phyloP scores from a whole-genome alignment of 2,888 invertebrate genomes.

The Gibbula magus region DNA sequence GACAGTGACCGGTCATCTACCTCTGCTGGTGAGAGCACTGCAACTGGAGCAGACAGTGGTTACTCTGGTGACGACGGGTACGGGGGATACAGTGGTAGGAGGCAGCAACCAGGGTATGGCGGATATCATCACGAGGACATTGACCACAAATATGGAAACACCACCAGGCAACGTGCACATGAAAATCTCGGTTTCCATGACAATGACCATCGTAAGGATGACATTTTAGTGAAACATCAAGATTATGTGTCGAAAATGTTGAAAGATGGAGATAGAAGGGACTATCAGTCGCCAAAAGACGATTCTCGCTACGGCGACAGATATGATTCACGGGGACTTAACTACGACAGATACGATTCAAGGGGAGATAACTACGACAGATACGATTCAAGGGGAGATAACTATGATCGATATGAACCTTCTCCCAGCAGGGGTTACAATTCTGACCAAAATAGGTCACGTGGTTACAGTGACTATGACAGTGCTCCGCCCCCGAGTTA shows the following conservation, averaged over 20 bases:
- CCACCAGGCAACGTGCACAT: background rate
- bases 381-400: background rate
- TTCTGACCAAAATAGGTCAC: background rate
- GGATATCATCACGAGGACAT: background rate
- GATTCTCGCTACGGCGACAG: background rate
- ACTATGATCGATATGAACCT: background rate
- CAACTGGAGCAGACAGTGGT: constrained; percentile 41
- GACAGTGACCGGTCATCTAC: constrained; percentile 44
- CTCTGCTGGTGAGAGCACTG: constrained; percentile 35
- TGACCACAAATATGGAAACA: background rate
- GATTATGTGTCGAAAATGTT: constrained; percentile 47
- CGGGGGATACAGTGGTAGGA: constrained; percentile 28
- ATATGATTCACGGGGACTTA: background rate
- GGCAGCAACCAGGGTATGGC: background rate
- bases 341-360: background rate
- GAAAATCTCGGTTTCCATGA: constrained; percentile 40
- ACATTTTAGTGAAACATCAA: constrained; percentile 49
- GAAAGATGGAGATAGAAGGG: background rate
- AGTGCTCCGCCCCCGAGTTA: background rate
- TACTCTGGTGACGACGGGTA: constrained; percentile 40
- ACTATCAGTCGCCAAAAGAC: no score
- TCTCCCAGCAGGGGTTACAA: background rate
- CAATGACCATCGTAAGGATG: constrained; percentile 34
- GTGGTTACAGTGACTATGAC: background rate
- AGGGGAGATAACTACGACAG: background rate